Evolutionary conservation across 2,113 vertebrate genomes (phyloP).

Genomic region (Phoenicopterus ruber): DNA sequence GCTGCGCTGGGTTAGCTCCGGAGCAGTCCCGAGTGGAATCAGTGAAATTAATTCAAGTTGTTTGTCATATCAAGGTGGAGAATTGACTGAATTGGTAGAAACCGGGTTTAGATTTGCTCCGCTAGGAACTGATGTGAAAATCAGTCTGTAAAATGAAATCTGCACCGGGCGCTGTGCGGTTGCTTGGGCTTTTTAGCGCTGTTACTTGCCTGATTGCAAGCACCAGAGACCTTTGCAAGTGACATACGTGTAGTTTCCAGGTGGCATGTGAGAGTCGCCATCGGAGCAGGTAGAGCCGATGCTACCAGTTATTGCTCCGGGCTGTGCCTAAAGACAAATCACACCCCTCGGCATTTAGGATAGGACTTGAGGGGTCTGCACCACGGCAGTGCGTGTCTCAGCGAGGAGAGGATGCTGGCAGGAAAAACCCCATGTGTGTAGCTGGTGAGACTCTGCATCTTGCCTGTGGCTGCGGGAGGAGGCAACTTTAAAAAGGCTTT

Average conservation of each 20-base stretch:
- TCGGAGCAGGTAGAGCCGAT: not conserved
- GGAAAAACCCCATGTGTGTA: not conserved
- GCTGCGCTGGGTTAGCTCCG: not conserved
- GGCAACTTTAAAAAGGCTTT: no score
- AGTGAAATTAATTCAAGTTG: not conserved
- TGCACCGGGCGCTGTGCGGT: accelerated
- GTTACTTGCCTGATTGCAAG: not conserved
- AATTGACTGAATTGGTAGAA: not conserved
- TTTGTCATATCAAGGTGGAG: not conserved
- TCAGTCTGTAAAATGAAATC: not conserved
- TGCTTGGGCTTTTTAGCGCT: not conserved
- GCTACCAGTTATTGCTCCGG: not conserved
- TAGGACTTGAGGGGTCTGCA: not conserved
- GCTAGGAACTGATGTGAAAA: not conserved
- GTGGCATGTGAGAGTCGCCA: not conserved
- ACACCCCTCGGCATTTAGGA: not conserved
- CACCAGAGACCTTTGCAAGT: not conserved
- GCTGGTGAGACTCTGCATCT: not conserved
- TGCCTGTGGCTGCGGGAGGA: not conserved
- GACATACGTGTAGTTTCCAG: not conserved
- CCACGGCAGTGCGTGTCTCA: not conserved
- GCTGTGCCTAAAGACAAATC: not conserved
- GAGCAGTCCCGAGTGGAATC: not conserved
- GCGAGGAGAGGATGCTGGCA: not conserved
- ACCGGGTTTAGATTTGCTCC: not conserved